Conservation (phyloP, 2,113 vertebrate species). For the Bombycilla garrulus region DNA sequence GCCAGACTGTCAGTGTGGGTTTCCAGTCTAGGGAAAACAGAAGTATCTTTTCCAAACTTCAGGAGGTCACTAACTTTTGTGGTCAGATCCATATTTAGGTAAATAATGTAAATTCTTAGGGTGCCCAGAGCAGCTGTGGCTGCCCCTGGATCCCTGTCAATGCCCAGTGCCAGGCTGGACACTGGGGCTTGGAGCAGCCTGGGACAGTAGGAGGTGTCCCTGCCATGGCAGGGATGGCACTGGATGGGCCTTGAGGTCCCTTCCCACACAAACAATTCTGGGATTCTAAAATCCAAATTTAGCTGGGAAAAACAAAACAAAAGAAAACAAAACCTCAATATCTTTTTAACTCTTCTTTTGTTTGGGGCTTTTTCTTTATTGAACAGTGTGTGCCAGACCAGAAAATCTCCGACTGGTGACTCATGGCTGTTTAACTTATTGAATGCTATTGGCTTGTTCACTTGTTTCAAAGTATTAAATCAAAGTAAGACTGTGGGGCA, state of each 20-base stretch:
- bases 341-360: neutral
- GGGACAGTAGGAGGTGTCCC: neutral
- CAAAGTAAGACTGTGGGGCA: neutral
- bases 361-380: neutral
- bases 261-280: neutral
- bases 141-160: neutral
- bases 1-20: neutral
- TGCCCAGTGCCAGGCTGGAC: neutral
- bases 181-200: neutral
- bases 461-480: conserved; percentile 9
- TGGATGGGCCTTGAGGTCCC: rapidly evolving
- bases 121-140: neutral
- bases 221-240: neutral
- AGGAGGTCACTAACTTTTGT: neutral
- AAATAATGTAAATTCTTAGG: neutral
- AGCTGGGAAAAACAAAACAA: neutral
- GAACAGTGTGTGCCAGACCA: neutral
- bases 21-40: neutral
- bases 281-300: neutral
- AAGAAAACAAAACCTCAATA: neutral
- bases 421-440: neutral
- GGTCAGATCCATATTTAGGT: neutral
- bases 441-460: neutral
- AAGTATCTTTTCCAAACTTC: neutral
- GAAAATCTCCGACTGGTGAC: neutral